phyloP scores from a whole-genome alignment of 2,888 invertebrate species.

The Iphiclides podalirius region DNA sequence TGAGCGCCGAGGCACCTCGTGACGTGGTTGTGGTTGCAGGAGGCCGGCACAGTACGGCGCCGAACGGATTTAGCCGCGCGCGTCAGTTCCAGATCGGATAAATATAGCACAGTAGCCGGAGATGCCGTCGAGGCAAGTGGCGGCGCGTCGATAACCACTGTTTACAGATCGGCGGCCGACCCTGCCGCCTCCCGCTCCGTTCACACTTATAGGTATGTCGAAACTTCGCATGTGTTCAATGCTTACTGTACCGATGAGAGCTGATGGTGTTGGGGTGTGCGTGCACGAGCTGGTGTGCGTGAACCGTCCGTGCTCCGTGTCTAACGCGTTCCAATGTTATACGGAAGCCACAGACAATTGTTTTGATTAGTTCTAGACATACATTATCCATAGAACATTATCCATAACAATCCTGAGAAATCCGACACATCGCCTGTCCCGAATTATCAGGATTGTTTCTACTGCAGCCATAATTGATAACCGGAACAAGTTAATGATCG shows the following conservation, averaged over 20 bases:
- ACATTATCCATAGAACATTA: constrained; percentile 36
- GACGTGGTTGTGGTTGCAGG: constrained; percentile 78
- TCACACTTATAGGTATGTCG: constrained; percentile 69
- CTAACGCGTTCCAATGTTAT: constrained; percentile 28
- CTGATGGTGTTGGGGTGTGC: constrained; percentile 38
- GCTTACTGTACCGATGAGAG: constrained; percentile 53
- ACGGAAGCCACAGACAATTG: constrained; percentile 38
- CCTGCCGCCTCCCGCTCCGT: constrained; percentile 72
- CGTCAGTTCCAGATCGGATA: constrained; percentile 74
- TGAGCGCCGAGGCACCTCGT: constrained; percentile 56
- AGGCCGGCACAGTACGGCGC: constrained; percentile 71
- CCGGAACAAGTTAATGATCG: constrained; percentile 1
- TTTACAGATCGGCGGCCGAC: constrained; percentile 76
- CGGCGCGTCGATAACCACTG: constrained; percentile 75
- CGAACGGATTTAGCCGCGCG: constrained; percentile 72
- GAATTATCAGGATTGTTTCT: constrained; percentile 20
- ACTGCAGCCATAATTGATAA: constrained; percentile 4
- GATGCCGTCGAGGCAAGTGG: constrained; percentile 71
- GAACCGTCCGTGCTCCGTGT: constrained; percentile 16
- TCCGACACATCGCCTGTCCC: too few relatives aligned
- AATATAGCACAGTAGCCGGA: constrained; percentile 73
- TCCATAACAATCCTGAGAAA: too few relatives aligned
- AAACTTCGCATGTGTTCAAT: constrained; percentile 52
- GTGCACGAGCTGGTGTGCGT: constrained; percentile 29
- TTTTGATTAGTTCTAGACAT: constrained; percentile 41